A percentile compares a stretch with the other conserved stretches of the same genome.
Conservation (phyloP, 2,113 vertebrate genomes). For the Eurypyga helias region DNA sequence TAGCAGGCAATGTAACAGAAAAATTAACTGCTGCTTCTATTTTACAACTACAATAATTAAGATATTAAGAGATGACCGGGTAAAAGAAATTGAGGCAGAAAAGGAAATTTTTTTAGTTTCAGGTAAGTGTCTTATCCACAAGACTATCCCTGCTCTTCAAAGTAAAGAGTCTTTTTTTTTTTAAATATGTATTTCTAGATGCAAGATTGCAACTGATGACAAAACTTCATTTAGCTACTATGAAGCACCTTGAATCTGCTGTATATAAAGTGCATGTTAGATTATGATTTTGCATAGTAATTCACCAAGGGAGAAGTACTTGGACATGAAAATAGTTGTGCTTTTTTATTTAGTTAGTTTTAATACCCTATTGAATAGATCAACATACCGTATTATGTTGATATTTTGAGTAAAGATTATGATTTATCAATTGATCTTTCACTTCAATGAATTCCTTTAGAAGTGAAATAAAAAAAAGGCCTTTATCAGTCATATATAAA, state of each 20-base stretch:
- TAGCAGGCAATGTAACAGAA: not conserved
- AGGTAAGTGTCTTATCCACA: not conserved
- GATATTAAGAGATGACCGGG: not conserved
- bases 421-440: not conserved
- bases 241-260: not conserved
- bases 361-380: fast-evolving
- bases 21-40: not conserved
- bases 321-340: not conserved
- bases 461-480: not conserved
- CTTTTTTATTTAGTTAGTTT: not conserved
- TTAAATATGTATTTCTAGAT: no score
- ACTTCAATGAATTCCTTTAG: not conserved
- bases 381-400: not conserved
- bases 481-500: not conserved
- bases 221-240: not conserved
- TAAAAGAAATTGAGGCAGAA: not conserved
- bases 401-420: not conserved
- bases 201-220: not conserved
- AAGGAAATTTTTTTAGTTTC: not conserved
- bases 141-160: not conserved
- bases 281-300: not conserved
- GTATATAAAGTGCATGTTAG: not conserved
- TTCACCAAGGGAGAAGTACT: not conserved
- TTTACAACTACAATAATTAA: not conserved
- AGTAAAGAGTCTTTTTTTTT: not conserved